These are phyloP conservation scores for Gymnopithys bicolor DNA, from an alignment of 2,797 vertebrate genomes.

Conservation along the genomic window DNA sequence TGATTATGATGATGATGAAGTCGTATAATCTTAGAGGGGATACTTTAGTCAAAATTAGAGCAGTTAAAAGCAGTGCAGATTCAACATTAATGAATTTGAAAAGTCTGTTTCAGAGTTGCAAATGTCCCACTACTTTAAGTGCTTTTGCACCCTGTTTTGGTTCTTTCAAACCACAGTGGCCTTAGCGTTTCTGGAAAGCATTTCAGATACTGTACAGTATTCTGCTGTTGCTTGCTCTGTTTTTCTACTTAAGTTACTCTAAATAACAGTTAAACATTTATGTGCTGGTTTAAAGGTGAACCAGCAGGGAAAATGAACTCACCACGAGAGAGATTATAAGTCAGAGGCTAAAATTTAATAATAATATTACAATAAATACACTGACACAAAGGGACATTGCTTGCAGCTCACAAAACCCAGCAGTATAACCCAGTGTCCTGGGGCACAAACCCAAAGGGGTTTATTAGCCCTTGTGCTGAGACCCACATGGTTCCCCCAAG, in stretches of 20 bases:
- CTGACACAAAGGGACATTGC: too few relatives aligned
- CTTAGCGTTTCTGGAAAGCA: not conserved
- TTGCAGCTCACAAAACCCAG: too few relatives aligned
- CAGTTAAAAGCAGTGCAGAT: not conserved
- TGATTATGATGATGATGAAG: not conserved
- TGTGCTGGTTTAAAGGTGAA: too few relatives aligned
- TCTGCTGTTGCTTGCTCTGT: not conserved
- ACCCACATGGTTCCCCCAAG: too few relatives aligned
- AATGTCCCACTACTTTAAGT: not conserved
- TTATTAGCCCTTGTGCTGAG: too few relatives aligned
- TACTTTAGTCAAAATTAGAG: not conserved
- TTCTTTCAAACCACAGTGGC: not conserved
- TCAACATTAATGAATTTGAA: not conserved
- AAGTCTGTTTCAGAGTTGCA: not conserved
- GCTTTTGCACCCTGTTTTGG: accelerated
- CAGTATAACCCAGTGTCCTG: too few relatives aligned
- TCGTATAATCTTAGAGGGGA: not conserved
- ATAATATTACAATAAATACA: too few relatives aligned
- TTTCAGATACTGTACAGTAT: not conserved
- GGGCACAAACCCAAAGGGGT: too few relatives aligned
- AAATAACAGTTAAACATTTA: not conserved
- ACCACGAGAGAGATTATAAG: too few relatives aligned
- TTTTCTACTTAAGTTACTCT: not conserved
- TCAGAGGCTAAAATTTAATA: too few relatives aligned
- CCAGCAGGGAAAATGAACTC: too few relatives aligned